Evolutionary conservation across 2,888 invertebrate genomes (phyloP), one percentile per base, ranked within the genome.

Genomic region (Hydrotaea diabolus): DNA sequence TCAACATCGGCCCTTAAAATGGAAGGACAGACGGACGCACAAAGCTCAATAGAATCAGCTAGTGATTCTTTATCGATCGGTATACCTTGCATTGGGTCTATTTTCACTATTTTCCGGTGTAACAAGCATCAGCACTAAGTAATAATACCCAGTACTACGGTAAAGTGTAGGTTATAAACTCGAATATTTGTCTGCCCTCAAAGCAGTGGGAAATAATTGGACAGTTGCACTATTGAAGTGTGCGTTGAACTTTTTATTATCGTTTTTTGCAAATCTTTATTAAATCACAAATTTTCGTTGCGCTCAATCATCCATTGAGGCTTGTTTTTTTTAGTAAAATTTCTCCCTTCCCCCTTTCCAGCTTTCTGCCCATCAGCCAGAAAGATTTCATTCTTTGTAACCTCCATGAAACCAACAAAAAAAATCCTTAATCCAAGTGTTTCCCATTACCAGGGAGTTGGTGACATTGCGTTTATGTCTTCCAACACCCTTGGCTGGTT

Each of bases 401-500:
- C 9, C 17, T 53, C 53, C 4, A 13, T 2, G 43, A 43, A 43
- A 43, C 2, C 5, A 36, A 43, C 43, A 43, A 11, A 43, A 43
- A 3, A 53, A 7, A 36, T 53, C 53, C 19, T 19, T 17, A 21
- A 21, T 21, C 55, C 7, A 17, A 21, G 11, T 8, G 13, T 21
- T 26, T 26, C 15, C 26, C 26, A 59, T 59, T 59, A 26, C 13
- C 2, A 26, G 23, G 15, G 11, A 59, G 15, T 80, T 78, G 69
- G 39, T 80, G 77, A 80, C 55, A 84, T 55, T 84, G 77, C 83
- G 71, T 83, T 53, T 23, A 26, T 71, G 77, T 75, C 46, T 81
- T 80, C 80, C 72, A 84, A 84, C 84, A 78, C 84, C 77, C 81
- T 2, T 66, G 74, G 81, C 75, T 81, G 64, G 36, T 77, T 71